Evolutionary conservation across 2,113 vertebrate genomes (phyloP), one percentile per base, ranked within the genome.

Genomic region (Nanorana parkeri): DNA sequence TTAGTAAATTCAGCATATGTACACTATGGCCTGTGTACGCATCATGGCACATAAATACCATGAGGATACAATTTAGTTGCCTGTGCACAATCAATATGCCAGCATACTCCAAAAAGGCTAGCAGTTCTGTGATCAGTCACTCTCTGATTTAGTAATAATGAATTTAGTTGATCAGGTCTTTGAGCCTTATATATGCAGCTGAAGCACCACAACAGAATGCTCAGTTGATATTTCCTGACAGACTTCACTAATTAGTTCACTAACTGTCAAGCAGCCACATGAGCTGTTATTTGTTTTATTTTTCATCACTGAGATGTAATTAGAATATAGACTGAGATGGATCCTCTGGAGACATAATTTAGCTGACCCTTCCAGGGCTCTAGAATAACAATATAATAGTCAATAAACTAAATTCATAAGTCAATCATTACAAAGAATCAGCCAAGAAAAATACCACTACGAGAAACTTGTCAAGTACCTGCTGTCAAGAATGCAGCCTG

Each of bases 371-470:
- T 76, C 23, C 11, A 56, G 84, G 75, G 78, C 83, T 88, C 89
- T 90, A 86, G 83, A 73, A 87, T 81, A 79, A 79, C 65, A 90
- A 84, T 86, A 87, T 79, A 78, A 88, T 65, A 87, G 86, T 82
- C 41, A 8, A 90, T 80, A 87, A 52, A 71, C 85, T 85, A 89
- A 87, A 89, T 91, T 3, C 69, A 90, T 13, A 10, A 87, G 69
- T 89, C 90, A 88, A 81, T 78, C 71, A 85, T 41, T 47, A 69
- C 85, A 85, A 90, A 78, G 51, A 87, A 80, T 86, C 72, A 5
- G 77, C 3, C 5, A 83, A 60, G 81, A 84, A 84, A 90, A 90
- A 90, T 89, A 80, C 86, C 66, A 83, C 91, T 87, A 87, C 90
- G 91, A 83, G 85, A 88, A 26, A 84, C 80, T 87, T 87, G 55